Conservation (phyloP, 2,888 invertebrate genomes). For the Perizoma affinitatum region DNA sequence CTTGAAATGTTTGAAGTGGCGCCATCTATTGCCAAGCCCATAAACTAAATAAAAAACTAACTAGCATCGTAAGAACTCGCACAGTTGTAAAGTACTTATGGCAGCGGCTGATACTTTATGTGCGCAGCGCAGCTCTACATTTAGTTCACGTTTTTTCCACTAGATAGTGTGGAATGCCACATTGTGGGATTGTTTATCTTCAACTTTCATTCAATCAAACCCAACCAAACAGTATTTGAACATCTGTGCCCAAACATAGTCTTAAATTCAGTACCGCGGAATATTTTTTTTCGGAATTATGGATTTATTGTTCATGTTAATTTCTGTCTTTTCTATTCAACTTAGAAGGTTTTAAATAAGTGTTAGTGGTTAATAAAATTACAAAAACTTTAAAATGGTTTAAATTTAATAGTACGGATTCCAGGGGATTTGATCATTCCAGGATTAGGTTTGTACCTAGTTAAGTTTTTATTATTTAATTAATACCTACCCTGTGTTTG, state of each 20-base stretch:
- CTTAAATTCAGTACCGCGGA: background rate
- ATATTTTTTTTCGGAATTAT: background rate
- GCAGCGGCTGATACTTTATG: too few species aligned
- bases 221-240: conserved; percentile 4
- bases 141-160: conserved; percentile 2
- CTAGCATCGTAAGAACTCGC: too few species aligned
- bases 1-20: background rate
- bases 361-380: conserved; percentile 1
- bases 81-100: too few species aligned
- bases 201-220: background rate
- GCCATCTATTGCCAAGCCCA: conserved; percentile 5
- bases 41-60: background rate
- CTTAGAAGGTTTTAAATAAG: background rate
- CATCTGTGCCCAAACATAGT: background rate
- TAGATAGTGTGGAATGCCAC: conserved; percentile 14
- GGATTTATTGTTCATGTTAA: background rate
- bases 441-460: conserved; percentile 12
- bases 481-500: too few species aligned
- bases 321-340: too few species aligned
- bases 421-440: conserved; percentile 1
- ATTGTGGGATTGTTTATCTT: conserved; percentile 15
- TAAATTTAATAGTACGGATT: conserved; percentile 12
- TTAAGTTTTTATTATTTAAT: too few species aligned
- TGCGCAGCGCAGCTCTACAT: conserved; percentile 1
- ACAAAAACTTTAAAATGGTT: conserved; percentile 6